phyloP scores from a whole-genome alignment of 2,113 vertebrate genomes.

The Larimichthys crocea region DNA sequence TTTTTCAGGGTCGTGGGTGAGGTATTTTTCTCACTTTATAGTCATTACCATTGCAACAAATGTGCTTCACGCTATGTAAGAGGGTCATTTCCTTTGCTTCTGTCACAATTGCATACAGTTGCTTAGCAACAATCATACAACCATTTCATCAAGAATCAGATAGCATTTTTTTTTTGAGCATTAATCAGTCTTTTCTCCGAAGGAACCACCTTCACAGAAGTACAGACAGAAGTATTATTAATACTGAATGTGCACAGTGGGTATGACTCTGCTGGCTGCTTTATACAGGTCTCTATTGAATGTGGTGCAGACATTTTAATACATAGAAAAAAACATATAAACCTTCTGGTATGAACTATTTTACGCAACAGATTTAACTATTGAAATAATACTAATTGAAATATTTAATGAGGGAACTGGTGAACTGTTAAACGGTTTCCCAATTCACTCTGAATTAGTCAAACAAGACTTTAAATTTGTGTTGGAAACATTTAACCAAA shows the following conservation, averaged over 20 bases:
- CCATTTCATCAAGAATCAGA: conserved; percentile 52
- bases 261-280: conserved; percentile 69
- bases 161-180: conserved; percentile 27
- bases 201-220: conserved; percentile 28
- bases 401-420: conserved; percentile 8
- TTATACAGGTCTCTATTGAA: conserved; percentile 6
- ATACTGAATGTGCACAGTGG: conserved; percentile 60
- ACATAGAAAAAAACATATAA: conserved; percentile 13
- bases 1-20: conserved; percentile 4
- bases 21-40: conserved; percentile 37
- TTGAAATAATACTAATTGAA: conserved; percentile 32
- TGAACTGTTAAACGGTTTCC: conserved; percentile 37
- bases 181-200: conserved; percentile 39
- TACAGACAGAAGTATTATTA: conserved; percentile 22
- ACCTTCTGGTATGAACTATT: conserved; percentile 6
- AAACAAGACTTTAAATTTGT: conserved; percentile 29
- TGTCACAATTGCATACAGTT: conserved; percentile 59
- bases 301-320: conserved; percentile 28
- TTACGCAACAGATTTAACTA: conserved; percentile 15
- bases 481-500: conserved; percentile 46
- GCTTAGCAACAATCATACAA: conserved; percentile 72
- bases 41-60: conserved; percentile 33
- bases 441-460: conserved; percentile 27
- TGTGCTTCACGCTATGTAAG: conserved; percentile 35
- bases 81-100: conserved; percentile 37